phyloP scores from a whole-genome alignment of 1,140 invertebrate genomes.

The Archivesica marissinica region DNA sequence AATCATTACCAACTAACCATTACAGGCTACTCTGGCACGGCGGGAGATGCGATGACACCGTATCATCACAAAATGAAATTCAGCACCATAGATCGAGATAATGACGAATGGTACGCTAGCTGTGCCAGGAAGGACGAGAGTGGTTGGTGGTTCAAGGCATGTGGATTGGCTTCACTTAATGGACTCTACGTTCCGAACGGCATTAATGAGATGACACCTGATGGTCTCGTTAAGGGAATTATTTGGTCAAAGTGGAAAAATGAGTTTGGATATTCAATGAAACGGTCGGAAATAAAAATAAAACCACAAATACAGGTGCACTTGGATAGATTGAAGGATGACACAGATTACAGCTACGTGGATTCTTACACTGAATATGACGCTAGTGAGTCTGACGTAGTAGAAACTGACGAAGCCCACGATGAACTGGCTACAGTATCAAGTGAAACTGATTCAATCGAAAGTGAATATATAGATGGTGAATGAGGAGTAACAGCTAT shows the following conservation, averaged over 20 bases:
- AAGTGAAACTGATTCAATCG: neutral
- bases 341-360: slow-evolving; percentile 14
- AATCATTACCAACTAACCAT: slow-evolving; percentile 96
- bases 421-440: too few species aligned
- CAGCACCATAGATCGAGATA: slow-evolving; percentile 86
- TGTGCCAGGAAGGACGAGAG: slow-evolving; percentile 86
- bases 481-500: too few species aligned
- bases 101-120: slow-evolving; percentile 87
- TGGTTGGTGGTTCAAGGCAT: slow-evolving; percentile 88
- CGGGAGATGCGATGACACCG: slow-evolving; percentile 86
- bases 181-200: slow-evolving; percentile 84
- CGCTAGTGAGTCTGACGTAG: neutral
- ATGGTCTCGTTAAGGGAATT: slow-evolving; percentile 84
- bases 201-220: slow-evolving; percentile 65
- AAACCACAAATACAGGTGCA: slow-evolving; percentile 70
- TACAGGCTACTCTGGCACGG: slow-evolving; percentile 95
- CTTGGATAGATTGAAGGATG: slow-evolving; percentile 74
- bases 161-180: slow-evolving; percentile 87
- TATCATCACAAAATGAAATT: slow-evolving; percentile 87
- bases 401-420: neutral
- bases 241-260: slow-evolving; percentile 87
- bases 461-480: neutral
- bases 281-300: slow-evolving; percentile 84
- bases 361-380: neutral
- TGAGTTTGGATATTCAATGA: slow-evolving; percentile 84